Conservation (phyloP, 2,113 vertebrate genomes). For the Lichenostomus cassidix region DNA sequence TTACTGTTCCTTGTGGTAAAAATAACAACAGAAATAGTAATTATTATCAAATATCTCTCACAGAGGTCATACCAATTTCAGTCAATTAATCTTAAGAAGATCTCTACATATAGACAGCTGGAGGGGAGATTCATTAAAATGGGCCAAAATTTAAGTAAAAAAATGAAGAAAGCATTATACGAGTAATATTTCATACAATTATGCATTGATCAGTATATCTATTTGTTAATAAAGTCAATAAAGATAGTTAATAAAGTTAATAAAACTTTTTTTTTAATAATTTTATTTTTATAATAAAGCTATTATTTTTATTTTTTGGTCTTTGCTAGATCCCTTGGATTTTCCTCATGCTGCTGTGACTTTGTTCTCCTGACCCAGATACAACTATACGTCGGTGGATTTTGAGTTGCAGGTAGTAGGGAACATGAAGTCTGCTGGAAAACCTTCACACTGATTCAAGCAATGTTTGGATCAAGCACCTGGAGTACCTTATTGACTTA, state of each 20-base stretch:
- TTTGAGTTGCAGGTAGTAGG: not conserved
- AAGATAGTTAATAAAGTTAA: not conserved
- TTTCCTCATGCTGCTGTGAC: not conserved
- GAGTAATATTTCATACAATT: not conserved
- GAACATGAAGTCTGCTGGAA: not conserved
- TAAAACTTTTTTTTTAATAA: too few relatives aligned
- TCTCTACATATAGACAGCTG: not conserved
- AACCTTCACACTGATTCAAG: not conserved
- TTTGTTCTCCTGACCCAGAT: not conserved
- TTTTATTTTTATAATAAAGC: not conserved
- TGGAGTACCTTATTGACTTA: not conserved
- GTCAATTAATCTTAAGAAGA: not conserved
- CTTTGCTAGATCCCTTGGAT: not conserved
- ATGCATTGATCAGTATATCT: not conserved
- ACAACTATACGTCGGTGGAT: not conserved
- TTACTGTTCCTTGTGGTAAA: not conserved
- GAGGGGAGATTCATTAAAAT: not conserved
- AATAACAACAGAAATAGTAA: not conserved
- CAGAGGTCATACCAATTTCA: not conserved
- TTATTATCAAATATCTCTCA: not conserved
- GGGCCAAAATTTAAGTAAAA: not conserved
- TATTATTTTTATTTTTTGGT: not conserved
- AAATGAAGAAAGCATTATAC: not conserved
- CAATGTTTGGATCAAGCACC: not conserved
- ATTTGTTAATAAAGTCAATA: not conserved